Percentiles rank a stretch among this genome's conserved stretches.
Evolutionary conservation across 2,113 vertebrate genomes (phyloP).

Genomic region (Candoia aspera): DNA sequence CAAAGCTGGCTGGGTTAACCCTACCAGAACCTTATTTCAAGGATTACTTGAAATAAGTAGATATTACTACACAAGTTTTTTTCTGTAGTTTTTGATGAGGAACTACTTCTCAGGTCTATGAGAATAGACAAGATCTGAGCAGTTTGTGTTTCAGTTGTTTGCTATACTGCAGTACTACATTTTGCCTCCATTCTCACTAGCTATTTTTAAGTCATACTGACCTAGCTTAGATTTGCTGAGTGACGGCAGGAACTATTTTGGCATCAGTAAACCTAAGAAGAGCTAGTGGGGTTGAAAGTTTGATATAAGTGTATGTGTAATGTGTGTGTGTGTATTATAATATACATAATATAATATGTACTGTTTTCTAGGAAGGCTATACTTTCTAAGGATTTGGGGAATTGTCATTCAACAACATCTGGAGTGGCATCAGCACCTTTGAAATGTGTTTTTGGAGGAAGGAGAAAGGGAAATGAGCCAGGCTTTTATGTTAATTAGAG

Average conservation of each 20-base stretch:
- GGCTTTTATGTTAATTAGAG: not conserved
- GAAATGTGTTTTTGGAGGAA: not conserved
- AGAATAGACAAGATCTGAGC: not conserved
- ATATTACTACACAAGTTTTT: slow-evolving; percentile 4
- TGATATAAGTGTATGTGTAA: too few species aligned
- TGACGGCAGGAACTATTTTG: not conserved
- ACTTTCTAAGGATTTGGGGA: not conserved
- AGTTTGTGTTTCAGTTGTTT: fast-evolving
- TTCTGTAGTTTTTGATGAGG: slow-evolving; percentile 22
- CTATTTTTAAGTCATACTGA: fast-evolving
- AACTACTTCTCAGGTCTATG: not conserved
- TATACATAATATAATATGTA: not conserved
- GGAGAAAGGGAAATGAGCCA: not conserved
- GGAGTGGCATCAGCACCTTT: not conserved
- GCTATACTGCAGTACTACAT: not conserved
- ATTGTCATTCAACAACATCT: not conserved
- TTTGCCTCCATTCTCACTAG: not conserved
- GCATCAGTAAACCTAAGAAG: not conserved
- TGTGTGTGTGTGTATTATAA: too few species aligned
- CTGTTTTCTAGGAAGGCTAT: not conserved
- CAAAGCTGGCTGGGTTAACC: slow-evolving; percentile 29
- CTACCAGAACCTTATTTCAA: slow-evolving; percentile 11
- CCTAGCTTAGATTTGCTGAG: not conserved
- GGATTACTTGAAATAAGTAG: not conserved
- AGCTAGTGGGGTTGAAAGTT: not conserved